These are phyloP conservation scores for Etheostoma spectabile DNA, from an alignment of 2,113 vertebrate species.

Conservation along the genomic window DNA sequence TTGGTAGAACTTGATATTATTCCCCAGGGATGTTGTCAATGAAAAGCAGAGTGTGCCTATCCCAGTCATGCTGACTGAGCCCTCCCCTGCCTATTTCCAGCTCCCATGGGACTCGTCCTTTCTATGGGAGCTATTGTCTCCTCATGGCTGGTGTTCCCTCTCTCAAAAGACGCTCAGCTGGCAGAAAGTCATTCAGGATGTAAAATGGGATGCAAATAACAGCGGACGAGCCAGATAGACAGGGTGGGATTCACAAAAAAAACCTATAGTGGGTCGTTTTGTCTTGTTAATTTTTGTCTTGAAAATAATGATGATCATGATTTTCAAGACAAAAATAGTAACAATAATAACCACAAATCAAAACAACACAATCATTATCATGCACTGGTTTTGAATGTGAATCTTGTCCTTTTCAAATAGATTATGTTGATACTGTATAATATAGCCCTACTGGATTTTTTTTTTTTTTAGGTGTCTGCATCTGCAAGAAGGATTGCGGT, in stretches of 20 bases:
- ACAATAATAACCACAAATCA: too few species aligned
- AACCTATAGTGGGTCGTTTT: too few species aligned
- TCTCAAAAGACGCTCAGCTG: conserved; percentile 57
- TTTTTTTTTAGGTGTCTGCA: background rate
- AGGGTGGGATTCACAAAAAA: too few species aligned
- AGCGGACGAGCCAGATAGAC: conserved; percentile 44
- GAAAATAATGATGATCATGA: too few species aligned
- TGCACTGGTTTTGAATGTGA: too few species aligned
- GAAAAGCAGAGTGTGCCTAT: conserved; percentile 31
- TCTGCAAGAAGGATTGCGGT: background rate
- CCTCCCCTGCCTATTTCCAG: background rate
- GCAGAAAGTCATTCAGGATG: conserved; percentile 31
- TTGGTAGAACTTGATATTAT: conserved; percentile 22
- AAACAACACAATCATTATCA: too few species aligned
- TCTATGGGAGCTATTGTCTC: conserved; percentile 44
- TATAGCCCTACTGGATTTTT: too few species aligned
- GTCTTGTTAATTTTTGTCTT: too few species aligned
- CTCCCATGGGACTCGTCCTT: conserved; percentile 43
- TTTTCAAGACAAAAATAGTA: too few species aligned
- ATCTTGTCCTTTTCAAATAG: too few species aligned
- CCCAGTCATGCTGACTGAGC: background rate
- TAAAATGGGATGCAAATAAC: conserved; percentile 13
- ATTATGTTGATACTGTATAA: too few species aligned
- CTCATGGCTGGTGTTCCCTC: conserved; percentile 18
- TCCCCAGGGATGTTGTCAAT: conserved; percentile 16